Percentiles rank a stretch among this genome's conserved stretches.
phyloP scores from a whole-genome alignment of 1,140 invertebrate genomes.

The Dreissena polymorpha region DNA sequence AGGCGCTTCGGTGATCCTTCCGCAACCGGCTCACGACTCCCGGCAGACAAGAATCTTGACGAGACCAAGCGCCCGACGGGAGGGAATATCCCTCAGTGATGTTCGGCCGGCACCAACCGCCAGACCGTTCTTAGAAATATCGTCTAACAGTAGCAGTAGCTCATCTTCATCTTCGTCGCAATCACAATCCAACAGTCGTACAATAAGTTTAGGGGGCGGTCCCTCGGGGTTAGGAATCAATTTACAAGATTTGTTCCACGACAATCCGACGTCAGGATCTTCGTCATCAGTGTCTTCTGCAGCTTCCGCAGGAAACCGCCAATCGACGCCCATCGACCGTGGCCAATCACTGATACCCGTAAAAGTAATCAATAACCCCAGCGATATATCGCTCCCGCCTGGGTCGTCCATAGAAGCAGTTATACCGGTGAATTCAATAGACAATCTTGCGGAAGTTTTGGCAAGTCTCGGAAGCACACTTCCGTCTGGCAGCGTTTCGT shows the following conservation, averaged over 20 bases:
- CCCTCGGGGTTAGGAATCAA: too few relatives aligned
- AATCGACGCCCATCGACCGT: background rate
- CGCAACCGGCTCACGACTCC: too few relatives aligned
- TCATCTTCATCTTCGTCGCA: conserved; percentile 38
- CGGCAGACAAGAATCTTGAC: background rate
- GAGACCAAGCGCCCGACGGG: background rate
- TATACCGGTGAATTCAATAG: conserved; percentile 32
- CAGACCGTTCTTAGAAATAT: conserved; percentile 27
- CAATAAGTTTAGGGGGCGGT: background rate
- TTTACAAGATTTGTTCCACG: too few relatives aligned
- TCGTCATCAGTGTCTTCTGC: background rate
- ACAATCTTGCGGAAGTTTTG: conserved; percentile 34
- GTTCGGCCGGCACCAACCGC: conserved; percentile 40
- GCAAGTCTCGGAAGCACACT: conserved; percentile 13
- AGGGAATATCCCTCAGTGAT: background rate
- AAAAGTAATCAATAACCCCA: background rate
- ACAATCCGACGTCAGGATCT: too few relatives aligned
- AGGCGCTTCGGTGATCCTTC: too few relatives aligned
- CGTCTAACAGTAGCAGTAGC: conserved; percentile 35
- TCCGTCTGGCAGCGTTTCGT: conserved; percentile 7
- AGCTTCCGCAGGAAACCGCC: background rate
- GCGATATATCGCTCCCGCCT: background rate
- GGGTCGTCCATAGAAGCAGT: conserved; percentile 36
- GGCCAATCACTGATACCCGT: background rate
- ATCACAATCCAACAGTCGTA: conserved; percentile 12